A percentile compares a stretch with the other conserved stretches of the same genome.
Conservation (phyloP, 2,888 invertebrate species). For the Hydropsyche betteni region DNA sequence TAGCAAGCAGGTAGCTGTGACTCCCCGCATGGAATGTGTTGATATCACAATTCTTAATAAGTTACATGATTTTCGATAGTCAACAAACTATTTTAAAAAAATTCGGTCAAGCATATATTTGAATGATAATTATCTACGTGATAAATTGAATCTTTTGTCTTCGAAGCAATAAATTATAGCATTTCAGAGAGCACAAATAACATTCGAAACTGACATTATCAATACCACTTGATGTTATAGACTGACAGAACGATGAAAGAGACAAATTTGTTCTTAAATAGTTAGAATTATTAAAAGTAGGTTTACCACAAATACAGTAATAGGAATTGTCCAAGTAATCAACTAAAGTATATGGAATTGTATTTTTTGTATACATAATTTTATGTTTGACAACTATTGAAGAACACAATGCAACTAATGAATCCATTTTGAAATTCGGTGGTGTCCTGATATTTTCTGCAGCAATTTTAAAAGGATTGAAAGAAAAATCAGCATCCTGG, state of each 20-base stretch:
- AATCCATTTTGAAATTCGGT: conserved; percentile 59
- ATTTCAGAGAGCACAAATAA: conserved; percentile 44
- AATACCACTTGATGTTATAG: conserved; percentile 1
- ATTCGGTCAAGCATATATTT: too few species aligned
- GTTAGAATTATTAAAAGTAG: conserved; percentile 54
- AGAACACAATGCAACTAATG: conserved; percentile 67
- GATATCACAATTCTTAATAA: too few species aligned
- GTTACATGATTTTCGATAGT: too few species aligned
- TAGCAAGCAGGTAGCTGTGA: too few species aligned
- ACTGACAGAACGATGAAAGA: conserved; percentile 30
- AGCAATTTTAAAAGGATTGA: conserved; percentile 65
- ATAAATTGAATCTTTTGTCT: conserved; percentile 51
- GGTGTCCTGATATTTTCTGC: conserved; percentile 46
- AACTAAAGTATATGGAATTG: conserved; percentile 69
- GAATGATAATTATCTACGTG: too few species aligned
- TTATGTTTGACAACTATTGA: conserved; percentile 65
- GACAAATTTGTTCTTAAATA: conserved; percentile 16
- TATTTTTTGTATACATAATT: conserved; percentile 66
- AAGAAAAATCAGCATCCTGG: conserved; percentile 67
- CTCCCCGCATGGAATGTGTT: too few species aligned
- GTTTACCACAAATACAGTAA: conserved; percentile 70
- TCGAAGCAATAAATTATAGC: conserved; percentile 16
- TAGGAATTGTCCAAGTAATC: conserved; percentile 69
- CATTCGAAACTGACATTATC: conserved; percentile 37
- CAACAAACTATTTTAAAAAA: too few species aligned